Percentiles rank a stretch among this genome's conserved stretches.
phyloP scores from a whole-genome alignment of 2,888 invertebrate species.

The Ophioninae sp. region DNA sequence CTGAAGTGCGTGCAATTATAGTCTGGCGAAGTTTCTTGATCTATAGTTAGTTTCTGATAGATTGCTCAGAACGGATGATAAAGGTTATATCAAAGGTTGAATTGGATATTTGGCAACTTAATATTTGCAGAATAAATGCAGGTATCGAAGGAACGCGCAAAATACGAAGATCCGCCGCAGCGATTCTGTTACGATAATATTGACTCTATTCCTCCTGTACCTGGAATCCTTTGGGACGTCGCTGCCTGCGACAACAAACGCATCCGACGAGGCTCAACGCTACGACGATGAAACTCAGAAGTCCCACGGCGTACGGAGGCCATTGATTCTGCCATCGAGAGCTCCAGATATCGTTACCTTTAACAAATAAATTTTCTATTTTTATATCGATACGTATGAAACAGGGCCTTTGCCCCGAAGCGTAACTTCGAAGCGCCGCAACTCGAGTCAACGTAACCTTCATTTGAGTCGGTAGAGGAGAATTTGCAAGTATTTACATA shows the following conservation, averaged over 20 bases:
- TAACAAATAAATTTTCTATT: background rate
- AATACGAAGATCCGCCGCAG: constrained; percentile 1
- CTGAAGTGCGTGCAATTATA: constrained; percentile 6
- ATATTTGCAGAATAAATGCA: background rate
- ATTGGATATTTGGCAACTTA: background rate
- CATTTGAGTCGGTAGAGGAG: no score
- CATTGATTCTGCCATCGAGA: constrained; percentile 74
- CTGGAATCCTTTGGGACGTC: constrained; percentile 78
- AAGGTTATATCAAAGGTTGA: background rate
- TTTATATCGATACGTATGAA: background rate
- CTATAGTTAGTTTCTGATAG: background rate
- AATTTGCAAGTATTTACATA: no score
- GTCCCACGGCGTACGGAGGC: constrained; percentile 73
- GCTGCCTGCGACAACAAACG: constrained; percentile 76
- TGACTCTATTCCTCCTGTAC: constrained; percentile 65
- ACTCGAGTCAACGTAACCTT: no score
- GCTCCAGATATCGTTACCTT: constrained; percentile 62
- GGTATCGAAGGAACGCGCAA: background rate
- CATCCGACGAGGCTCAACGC: constrained; percentile 77
- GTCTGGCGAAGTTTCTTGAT: background rate
- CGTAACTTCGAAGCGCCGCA: background rate
- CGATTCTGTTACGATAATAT: background rate
- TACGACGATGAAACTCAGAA: constrained; percentile 72
- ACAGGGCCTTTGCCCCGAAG: background rate
- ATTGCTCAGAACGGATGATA: background rate